A percentile compares a stretch with the other conserved stretches of the same genome.
phyloP scores from a whole-genome alignment of 1,140 invertebrate genomes.

The Drosophila pachea region DNA sequence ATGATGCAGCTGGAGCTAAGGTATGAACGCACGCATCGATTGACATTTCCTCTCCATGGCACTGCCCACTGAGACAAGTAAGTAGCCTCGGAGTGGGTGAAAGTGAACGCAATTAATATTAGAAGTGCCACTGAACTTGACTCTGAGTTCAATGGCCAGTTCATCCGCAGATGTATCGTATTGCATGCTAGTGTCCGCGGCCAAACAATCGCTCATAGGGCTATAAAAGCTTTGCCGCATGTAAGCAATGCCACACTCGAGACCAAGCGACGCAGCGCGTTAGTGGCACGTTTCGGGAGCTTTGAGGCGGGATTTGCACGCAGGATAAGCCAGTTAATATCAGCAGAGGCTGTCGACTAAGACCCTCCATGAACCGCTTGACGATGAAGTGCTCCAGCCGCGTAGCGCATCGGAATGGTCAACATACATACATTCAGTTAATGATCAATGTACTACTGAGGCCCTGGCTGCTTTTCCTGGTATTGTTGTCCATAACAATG shows the following conservation, averaged over 20 bases:
- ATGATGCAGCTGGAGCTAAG: constrained; percentile 29
- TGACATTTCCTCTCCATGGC: background rate
- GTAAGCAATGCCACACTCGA: constrained; percentile 48
- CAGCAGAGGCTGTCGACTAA: constrained; percentile 1
- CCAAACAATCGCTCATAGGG: background rate
- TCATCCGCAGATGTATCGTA: constrained; percentile 25
- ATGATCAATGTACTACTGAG: constrained; percentile 66
- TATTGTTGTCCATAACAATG: constrained; percentile 59
- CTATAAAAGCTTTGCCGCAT: constrained; percentile 55
- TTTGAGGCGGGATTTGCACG: background rate
- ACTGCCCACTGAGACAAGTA: background rate
- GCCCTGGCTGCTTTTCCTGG: constrained; percentile 3
- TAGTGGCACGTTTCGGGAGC: constrained; percentile 21
- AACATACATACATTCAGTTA: constrained; percentile 51
- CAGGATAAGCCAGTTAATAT: constrained; percentile 18
- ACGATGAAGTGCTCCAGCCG: constrained; percentile 3
- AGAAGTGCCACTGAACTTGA: constrained; percentile 64
- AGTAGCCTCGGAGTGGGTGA: constrained; percentile 25
- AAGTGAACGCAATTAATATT: constrained; percentile 57
- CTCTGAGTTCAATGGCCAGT: background rate
- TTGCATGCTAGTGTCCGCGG: constrained; percentile 22
- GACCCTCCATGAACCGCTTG: constrained; percentile 17
- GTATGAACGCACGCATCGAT: constrained; percentile 6
- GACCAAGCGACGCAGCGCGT: constrained; percentile 18
- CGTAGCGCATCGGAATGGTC: constrained; percentile 23